A percentile compares a stretch with the other conserved stretches of the same genome.
These are phyloP conservation scores for Chinchilla lanigera DNA, from an alignment of 2,113 vertebrate genomes.

Conservation along the genomic window DNA sequence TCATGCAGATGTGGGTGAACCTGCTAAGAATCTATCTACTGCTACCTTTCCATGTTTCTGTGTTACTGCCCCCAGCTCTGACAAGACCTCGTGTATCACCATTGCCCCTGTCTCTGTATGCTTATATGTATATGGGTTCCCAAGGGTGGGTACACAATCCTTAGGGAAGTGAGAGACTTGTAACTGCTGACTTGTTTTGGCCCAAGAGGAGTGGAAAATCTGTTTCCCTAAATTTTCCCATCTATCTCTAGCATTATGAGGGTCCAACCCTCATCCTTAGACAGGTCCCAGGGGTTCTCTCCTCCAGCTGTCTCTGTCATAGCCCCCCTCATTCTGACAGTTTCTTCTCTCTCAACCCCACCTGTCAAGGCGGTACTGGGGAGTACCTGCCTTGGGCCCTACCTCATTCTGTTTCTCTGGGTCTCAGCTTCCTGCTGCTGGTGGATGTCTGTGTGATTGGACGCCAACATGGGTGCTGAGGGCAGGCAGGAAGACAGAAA, in stretches of 20 bases:
- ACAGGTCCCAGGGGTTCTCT: not conserved
- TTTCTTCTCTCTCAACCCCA: not conserved
- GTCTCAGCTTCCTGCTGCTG: conserved; percentile 61
- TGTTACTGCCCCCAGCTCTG: not conserved
- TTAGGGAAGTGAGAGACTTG: accelerated
- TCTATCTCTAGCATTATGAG: not conserved
- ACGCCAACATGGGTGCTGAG: conserved; percentile 63
- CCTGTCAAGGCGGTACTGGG: not conserved
- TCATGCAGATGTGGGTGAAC: not conserved
- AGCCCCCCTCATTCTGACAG: not conserved
- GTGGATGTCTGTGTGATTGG: conserved; percentile 66
- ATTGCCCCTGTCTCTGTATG: not conserved
- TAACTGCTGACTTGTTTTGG: not conserved
- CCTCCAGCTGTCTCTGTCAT: not conserved
- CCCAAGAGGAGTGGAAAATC: not conserved
- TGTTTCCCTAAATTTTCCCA: not conserved
- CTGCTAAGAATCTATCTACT: not conserved
- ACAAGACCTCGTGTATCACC: not conserved
- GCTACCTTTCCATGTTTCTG: not conserved
- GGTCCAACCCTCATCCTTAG: not conserved
- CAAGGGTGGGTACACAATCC: accelerated
- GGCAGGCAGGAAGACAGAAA: not conserved
- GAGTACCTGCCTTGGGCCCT: conserved; percentile 29
- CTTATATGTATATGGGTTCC: not conserved
- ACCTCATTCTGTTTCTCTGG: conserved; percentile 66